Evolutionary conservation across 2,113 vertebrate genomes (phyloP).

Genomic region (Chascanopsetta lugubris): DNA sequence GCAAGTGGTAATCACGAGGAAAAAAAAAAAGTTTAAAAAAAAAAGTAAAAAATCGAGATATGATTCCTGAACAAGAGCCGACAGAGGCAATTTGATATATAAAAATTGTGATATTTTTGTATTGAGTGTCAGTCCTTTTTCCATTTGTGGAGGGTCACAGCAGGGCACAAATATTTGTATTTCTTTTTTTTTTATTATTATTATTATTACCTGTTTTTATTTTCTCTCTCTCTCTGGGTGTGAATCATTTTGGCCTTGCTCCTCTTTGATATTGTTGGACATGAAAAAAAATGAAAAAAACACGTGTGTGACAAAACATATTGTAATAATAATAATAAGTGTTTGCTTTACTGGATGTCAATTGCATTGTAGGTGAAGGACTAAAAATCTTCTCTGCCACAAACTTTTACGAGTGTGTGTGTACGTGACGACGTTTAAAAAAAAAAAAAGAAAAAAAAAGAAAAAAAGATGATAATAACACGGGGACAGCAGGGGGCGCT

Average conservation of each 20-base stretch:
- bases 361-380: constrained; percentile 84
- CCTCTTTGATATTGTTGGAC: constrained; percentile 84
- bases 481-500: constrained; percentile 47
- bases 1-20: constrained; percentile 80
- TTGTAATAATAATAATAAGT: constrained; percentile 83
- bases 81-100: constrained; percentile 87
- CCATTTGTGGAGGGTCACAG: constrained; percentile 84
- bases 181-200: constrained; percentile 57
- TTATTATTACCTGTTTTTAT: constrained; percentile 48
- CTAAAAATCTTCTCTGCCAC: constrained; percentile 82
- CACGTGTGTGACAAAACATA: constrained; percentile 77
- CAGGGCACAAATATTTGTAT: constrained; percentile 83
- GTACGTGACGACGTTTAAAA: constrained; percentile 56
- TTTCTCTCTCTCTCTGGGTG: constrained; percentile 76
- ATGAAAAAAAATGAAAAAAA: too few species aligned
- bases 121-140: constrained; percentile 88
- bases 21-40: constrained; percentile 58
- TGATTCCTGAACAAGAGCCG: constrained; percentile 82
- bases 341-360: constrained; percentile 86
- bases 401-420: constrained; percentile 65
- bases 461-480: constrained; percentile 46
- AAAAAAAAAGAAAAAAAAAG: constrained; percentile 15
- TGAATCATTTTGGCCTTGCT: constrained; percentile 83
- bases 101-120: constrained; percentile 97
- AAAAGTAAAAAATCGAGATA: constrained; percentile 65